Evolutionary conservation across 2,888 invertebrate species (phyloP).

Genomic region (Malachius bipustulatus): DNA sequence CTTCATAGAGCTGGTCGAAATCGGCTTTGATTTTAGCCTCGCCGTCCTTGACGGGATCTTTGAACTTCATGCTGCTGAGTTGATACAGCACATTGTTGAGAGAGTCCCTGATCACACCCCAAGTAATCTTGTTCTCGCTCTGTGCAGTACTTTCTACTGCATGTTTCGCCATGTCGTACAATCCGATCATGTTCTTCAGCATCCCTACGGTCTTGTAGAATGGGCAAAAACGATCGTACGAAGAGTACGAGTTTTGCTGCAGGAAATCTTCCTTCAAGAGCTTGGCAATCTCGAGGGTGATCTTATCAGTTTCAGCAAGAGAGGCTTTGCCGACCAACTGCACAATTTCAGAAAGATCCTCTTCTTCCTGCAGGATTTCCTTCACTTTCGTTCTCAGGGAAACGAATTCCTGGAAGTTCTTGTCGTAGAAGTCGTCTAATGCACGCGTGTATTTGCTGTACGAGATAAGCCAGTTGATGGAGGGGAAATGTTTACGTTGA

Average conservation of each 20-base stretch:
- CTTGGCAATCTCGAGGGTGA: conserved; percentile 97
- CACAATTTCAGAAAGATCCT: conserved; percentile 98
- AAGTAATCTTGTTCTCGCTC: conserved; percentile 97
- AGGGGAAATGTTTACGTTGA: conserved; percentile 99
- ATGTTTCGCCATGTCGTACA: conserved; percentile 97
- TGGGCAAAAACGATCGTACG: conserved; percentile 96
- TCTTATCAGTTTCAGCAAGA: conserved; percentile 97
- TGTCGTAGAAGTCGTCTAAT: conserved; percentile 98
- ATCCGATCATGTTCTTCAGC: conserved; percentile 94
- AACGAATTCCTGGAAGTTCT: conserved; percentile 94
- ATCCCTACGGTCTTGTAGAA: conserved; percentile 99
- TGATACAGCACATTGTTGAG: conserved; percentile 95
- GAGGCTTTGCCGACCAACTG: conserved; percentile 99
- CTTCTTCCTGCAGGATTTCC: conserved; percentile 75
- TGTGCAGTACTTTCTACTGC: conserved; percentile 97
- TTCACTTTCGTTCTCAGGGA: conserved; percentile 91
- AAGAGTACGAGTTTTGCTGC: conserved; percentile 96
- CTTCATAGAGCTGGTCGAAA: conserved; percentile 93
- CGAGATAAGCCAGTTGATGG: conserved; percentile 99
- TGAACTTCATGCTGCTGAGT: conserved; percentile 98
- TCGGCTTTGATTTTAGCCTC: conserved; percentile 95
- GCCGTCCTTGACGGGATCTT: conserved; percentile 97
- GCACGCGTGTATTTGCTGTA: conserved; percentile 95
- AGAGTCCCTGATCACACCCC: conserved; percentile 93
- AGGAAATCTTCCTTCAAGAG: conserved; percentile 98